phyloP scores from a whole-genome alignment of 2,888 invertebrate genomes.

The Belgica antarctica region DNA sequence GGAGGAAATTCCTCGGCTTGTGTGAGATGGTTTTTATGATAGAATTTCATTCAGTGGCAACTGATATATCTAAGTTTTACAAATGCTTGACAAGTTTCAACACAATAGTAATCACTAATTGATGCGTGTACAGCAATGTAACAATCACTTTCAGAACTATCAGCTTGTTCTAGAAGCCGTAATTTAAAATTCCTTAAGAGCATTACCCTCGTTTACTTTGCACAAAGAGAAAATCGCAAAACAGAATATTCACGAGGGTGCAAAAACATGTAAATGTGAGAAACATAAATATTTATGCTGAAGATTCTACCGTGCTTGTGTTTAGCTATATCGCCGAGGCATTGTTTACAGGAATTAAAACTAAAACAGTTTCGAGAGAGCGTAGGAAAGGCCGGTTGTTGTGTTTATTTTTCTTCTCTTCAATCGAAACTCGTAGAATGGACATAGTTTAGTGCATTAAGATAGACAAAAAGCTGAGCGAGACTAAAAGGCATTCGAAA shows the following conservation, averaged over 20 bases:
- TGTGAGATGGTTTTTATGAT: too few relatives aligned
- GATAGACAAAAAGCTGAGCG: not conserved
- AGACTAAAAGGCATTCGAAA: not conserved
- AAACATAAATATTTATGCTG: slow-evolving; percentile 43
- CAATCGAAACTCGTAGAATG: not conserved
- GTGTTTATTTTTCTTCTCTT: slow-evolving; percentile 22
- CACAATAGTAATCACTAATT: too few relatives aligned
- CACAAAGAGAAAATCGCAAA: not conserved
- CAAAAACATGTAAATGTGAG: slow-evolving; percentile 34
- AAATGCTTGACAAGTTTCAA: too few relatives aligned
- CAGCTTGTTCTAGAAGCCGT: too few relatives aligned
- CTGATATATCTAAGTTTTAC: too few relatives aligned
- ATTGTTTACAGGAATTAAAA: slow-evolving; percentile 35
- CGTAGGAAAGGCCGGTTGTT: too few relatives aligned
- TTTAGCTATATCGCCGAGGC: slow-evolving; percentile 15
- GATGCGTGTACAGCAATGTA: too few relatives aligned
- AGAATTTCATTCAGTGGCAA: too few relatives aligned
- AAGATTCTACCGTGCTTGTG: slow-evolving; percentile 25
- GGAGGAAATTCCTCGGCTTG: too few relatives aligned
- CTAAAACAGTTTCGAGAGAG: not conserved
- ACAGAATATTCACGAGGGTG: slow-evolving; percentile 5
- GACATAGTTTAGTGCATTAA: slow-evolving; percentile 5
- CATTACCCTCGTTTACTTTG: not conserved
- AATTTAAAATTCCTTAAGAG: too few relatives aligned
- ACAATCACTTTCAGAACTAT: too few relatives aligned